Percentiles rank a stretch among this genome's conserved stretches.
These are phyloP conservation scores for Thunnus maccoyii DNA, from an alignment of 2,113 vertebrate species.

Conservation along the genomic window DNA sequence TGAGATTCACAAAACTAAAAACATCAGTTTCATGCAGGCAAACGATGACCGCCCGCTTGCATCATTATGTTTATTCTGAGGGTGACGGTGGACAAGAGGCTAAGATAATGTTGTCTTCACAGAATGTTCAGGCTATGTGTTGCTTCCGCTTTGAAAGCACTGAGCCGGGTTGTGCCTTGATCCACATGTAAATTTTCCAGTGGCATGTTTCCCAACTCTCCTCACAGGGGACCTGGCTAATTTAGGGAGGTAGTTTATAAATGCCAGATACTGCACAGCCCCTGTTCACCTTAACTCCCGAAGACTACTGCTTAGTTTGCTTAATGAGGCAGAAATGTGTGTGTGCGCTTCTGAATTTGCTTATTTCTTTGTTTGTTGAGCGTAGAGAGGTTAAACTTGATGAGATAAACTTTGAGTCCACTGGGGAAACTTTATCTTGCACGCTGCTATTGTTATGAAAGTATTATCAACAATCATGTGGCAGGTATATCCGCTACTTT, in stretches of 20 bases:
- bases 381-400: constrained; percentile 42
- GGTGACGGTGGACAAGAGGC: constrained; percentile 5
- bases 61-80: constrained; percentile 33
- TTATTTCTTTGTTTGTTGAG: constrained; percentile 14
- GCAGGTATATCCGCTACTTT: not conserved
- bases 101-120: constrained; percentile 12
- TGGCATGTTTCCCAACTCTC: constrained; percentile 26
- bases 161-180: constrained; percentile 1
- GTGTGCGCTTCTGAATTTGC: not conserved
- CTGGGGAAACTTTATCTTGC: constrained; percentile 34
- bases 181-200: constrained; percentile 17
- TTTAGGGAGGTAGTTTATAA: constrained; percentile 65
- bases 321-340: constrained; percentile 56
- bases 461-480: constrained; percentile 10
- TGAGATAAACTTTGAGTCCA: constrained; percentile 43
- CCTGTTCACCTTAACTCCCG: constrained; percentile 46
- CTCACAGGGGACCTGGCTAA: constrained; percentile 57
- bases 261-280: constrained; percentile 43
- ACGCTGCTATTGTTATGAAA: constrained; percentile 25
- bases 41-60: constrained; percentile 18
- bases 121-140: not conserved
- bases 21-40: constrained; percentile 6
- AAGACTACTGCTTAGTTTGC: constrained; percentile 54
- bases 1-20: not conserved
- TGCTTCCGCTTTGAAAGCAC: constrained; percentile 38